Evolutionary conservation across 2,113 vertebrate genomes (phyloP).

Genomic region (Gymnarchus niloticus): DNA sequence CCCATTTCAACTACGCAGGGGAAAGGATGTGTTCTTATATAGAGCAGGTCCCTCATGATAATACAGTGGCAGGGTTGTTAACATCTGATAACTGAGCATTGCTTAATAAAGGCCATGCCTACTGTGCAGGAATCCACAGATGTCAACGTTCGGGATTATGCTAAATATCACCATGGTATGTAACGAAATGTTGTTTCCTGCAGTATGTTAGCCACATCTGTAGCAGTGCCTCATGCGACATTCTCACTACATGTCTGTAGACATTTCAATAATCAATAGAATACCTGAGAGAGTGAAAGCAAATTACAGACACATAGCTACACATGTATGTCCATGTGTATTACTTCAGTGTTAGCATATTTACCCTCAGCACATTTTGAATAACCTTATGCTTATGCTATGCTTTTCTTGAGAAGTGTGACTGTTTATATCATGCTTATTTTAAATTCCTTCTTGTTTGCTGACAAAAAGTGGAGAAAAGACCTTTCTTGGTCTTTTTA

Average conservation of each 20-base stretch:
- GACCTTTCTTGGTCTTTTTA: constrained; percentile 57
- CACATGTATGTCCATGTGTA: not conserved
- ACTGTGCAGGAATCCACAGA: not conserved
- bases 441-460: constrained; percentile 23
- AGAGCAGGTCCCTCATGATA: not conserved
- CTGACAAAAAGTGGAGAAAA: constrained; percentile 15
- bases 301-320: not conserved
- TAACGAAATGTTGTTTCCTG: not conserved
- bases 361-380: constrained; percentile 3
- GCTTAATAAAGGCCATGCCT: not conserved
- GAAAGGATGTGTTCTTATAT: not conserved
- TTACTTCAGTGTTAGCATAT: not conserved
- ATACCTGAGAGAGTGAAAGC: not conserved
- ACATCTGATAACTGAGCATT: not conserved
- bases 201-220: not conserved
- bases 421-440: constrained; percentile 20
- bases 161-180: not conserved
- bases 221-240: not conserved
- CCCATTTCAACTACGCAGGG: not conserved
- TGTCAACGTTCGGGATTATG: not conserved
- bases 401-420: constrained; percentile 15
- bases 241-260: not conserved
- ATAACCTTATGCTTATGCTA: not conserved
- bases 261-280: not conserved
- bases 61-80: not conserved